These are phyloP conservation scores for Kryphioiulus occultus DNA, from an alignment of 2,888 invertebrate species.

Conservation along the genomic window DNA sequence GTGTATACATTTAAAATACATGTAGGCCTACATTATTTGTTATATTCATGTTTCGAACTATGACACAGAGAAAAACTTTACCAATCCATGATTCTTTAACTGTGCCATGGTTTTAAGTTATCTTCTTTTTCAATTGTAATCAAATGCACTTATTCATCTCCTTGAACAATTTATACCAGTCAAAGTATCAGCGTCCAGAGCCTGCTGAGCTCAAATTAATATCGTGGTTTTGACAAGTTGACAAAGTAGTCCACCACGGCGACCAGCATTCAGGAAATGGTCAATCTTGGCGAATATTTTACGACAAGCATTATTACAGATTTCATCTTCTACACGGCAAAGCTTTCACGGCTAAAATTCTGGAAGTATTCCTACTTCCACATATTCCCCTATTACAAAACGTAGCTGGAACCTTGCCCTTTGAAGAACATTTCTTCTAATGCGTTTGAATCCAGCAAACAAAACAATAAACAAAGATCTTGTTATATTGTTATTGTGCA, in stretches of 20 bases:
- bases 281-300: neutral
- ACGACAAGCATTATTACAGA: neutral
- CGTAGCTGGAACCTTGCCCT: neutral
- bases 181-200: neutral
- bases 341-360: neutral
- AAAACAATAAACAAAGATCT: conserved; percentile 11
- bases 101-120: no score
- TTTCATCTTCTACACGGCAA: neutral
- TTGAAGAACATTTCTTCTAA: neutral
- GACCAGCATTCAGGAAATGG: neutral
- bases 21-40: no score
- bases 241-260: neutral
- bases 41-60: no score
- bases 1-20: no score
- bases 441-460: neutral
- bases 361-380: neutral
- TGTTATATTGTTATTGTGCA: neutral
- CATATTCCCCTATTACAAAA: neutral
- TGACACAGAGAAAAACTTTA: no score
- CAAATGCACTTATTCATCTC: no score
- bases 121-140: no score
- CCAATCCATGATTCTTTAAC: no score
- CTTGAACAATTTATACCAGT: neutral
- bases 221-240: neutral
- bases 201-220: neutral